Conservation (phyloP, 2,113 vertebrate species). For the Pluvialis apricaria region DNA sequence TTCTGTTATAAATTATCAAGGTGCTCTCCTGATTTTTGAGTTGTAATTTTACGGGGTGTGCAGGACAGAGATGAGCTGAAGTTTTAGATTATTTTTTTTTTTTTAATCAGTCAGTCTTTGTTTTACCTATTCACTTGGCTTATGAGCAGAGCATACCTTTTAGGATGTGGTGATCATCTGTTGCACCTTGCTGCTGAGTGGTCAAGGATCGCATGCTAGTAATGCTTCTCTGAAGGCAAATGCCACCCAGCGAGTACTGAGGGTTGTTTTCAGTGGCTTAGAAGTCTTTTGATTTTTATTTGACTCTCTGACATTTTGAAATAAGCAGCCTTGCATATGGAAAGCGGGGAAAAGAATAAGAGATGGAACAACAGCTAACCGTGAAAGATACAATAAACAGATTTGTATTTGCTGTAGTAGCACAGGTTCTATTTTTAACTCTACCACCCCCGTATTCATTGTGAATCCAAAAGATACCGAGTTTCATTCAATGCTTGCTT, state of each 20-base stretch:
- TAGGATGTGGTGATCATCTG: not conserved
- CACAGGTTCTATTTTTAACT: not conserved
- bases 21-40: not conserved
- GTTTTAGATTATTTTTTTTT: not conserved
- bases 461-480: fast-evolving
- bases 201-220: not conserved
- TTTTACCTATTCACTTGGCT: not conserved
- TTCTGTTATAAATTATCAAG: not conserved
- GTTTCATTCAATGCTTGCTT: not conserved
- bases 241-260: not conserved
- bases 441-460: not conserved
- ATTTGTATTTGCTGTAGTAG: not conserved
- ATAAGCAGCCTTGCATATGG: not conserved
- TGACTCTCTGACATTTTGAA: not conserved
- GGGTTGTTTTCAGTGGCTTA: not conserved
- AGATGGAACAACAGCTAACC: not conserved
- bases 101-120: not conserved
- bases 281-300: not conserved
- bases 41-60: not conserved
- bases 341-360: not conserved
- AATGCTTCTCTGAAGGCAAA: not conserved
- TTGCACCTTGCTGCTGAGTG: not conserved
- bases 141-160: not conserved
- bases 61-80: not conserved
- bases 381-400: fast-evolving